Base-by-base conservation (phyloP, 1,140 invertebrate genomes). In the Caenorhabditis inopinata region DNA sequence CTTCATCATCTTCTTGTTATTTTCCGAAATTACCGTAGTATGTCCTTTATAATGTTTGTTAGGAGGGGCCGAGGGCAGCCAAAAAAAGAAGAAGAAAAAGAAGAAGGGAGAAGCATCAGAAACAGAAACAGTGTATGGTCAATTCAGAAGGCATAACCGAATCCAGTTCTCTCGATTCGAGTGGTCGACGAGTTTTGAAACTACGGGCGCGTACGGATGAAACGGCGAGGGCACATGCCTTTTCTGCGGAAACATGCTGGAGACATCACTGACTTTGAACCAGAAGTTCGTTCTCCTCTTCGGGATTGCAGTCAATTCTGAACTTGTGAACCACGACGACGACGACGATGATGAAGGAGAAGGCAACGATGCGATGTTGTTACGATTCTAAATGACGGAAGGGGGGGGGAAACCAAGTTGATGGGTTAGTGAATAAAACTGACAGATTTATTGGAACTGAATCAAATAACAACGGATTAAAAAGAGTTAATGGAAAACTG, bases 21-120 rank as follows among this genome's bases (percentile, higher is more conserved):
- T 68, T 68, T 68, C 58, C 58, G 58, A 68, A 58, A 68, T 68
- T 68, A 68, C 58, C 58, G 58, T 68, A 68, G 58, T 68, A 68
- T 68, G 32, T 68, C 58, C 58, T 68, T 68, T 68, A 68, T 68
- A n/a, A 32, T 68, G 58, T 68, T 68, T 68, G 58, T 68, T 68
- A 68, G 58, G 32, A 68, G 32, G 58, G 32, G 58, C 29, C 16
- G 16, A 58, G 27, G 27, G 49, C n/a, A n/a, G n/a, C n/a, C n/a
- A n/a, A n/a, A n/a, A n/a, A n/a, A n/a, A 51, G 6, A 51, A 7
- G 47, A n/a, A 14, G 6, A 48, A 48, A 48, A 48, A 25, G 21
- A n/a, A n/a, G n/a, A n/a, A n/a, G 14, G 51, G 14, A 58, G 51
- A 58, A 48, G 47, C 47, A 58, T 58, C 51, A 51, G 46, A 25